Evolutionary conservation across 1,140 invertebrate genomes (phyloP).

Genomic region (Pogonomyrmex californicus): DNA sequence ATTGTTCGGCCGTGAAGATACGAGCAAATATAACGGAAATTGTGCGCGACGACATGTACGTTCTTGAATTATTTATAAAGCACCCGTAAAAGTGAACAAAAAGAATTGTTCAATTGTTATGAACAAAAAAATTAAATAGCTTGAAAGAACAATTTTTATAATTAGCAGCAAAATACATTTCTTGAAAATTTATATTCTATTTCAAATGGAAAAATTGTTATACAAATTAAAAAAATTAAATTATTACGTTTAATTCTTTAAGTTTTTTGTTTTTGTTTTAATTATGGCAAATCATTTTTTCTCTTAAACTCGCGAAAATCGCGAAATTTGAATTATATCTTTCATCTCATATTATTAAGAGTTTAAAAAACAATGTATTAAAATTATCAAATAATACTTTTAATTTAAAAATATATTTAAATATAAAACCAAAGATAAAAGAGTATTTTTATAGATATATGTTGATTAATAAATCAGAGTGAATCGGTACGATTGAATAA

Average conservation of each 20-base stretch:
- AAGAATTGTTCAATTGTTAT: not conserved
- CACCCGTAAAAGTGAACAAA: not conserved
- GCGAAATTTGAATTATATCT: not conserved
- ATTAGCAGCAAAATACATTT: not conserved
- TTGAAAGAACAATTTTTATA: not conserved
- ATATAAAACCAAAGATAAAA: not conserved
- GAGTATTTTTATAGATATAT: not conserved
- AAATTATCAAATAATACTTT: not conserved
- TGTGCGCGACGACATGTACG: conserved; percentile 29
- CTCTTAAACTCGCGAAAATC: not conserved
- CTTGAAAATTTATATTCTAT: conserved; percentile 6
- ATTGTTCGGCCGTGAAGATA: conserved; percentile 63
- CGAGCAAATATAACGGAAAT: conserved; percentile 59
- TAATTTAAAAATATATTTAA: not conserved
- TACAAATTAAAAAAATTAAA: not conserved
- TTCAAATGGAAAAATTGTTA: not conserved
- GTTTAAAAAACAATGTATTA: not conserved
- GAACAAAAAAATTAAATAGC: not conserved
- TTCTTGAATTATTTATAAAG: conserved; percentile 51
- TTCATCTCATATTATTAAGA: not conserved
- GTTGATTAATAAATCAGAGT: conserved; percentile 4
- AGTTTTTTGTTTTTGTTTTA: not conserved
- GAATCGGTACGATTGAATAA: conserved; percentile 38
- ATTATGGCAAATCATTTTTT: conserved; percentile 1
- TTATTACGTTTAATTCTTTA: not conserved